Percentiles rank a stretch among this genome's conserved stretches.
These are phyloP conservation scores for Nowickia ferox DNA, from an alignment of 2,888 invertebrate genomes.

Conservation along the genomic window DNA sequence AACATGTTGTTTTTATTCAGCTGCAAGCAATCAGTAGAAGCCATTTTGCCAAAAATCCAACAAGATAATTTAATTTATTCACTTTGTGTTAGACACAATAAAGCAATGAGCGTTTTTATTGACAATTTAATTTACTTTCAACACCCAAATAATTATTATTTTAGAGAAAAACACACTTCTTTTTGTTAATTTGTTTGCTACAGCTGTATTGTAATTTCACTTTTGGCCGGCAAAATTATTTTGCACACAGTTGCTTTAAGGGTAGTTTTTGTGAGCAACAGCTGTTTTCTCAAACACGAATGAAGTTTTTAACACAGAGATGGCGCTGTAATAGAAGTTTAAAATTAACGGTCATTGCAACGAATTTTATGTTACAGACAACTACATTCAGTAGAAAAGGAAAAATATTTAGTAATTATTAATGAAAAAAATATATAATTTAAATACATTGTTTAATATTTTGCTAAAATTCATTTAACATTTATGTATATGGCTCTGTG, in stretches of 20 bases:
- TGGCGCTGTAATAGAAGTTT: slow-evolving; percentile 6
- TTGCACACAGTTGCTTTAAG: slow-evolving; percentile 46
- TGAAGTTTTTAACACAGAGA: slow-evolving; percentile 17
- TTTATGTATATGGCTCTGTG: not conserved
- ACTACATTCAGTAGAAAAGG: too few relatives aligned
- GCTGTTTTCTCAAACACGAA: slow-evolving; percentile 5
- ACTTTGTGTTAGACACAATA: slow-evolving; percentile 26
- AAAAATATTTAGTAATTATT: too few relatives aligned
- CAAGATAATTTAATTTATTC: not conserved
- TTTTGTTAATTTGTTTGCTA: slow-evolving; percentile 38
- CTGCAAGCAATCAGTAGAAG: slow-evolving; percentile 84
- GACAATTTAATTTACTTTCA: not conserved
- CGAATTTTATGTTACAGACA: too few relatives aligned
- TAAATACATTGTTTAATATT: not conserved
- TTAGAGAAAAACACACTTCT: slow-evolving; percentile 7
- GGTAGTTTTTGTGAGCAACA: slow-evolving; percentile 46
- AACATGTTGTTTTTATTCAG: slow-evolving; percentile 85
- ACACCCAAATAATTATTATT: not conserved
- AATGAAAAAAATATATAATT: not conserved
- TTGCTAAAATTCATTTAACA: not conserved
- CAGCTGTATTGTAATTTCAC: slow-evolving; percentile 14
- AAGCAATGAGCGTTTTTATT: not conserved
- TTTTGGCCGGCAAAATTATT: slow-evolving; percentile 52
- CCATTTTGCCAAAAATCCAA: not conserved
- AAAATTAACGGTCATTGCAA: slow-evolving; percentile 6